Evolutionary conservation across 2,888 invertebrate genomes (phyloP), one percentile per base, ranked within the genome.

Genomic region (Aspidapion aeneum): DNA sequence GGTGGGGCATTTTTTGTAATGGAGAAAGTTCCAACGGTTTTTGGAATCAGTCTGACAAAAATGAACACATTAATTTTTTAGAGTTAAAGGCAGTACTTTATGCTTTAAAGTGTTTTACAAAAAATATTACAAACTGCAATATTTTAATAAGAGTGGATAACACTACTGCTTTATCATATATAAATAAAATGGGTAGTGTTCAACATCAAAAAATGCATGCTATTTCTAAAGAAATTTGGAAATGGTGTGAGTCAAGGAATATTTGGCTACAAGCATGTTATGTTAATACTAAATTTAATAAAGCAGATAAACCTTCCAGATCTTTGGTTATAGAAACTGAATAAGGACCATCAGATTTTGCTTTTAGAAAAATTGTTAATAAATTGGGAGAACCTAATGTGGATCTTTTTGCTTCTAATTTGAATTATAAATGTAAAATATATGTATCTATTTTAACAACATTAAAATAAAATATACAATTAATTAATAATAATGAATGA

Each of bases 401-500:
- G 21, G 67, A 67, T 50, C 51, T 67, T 3, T 67, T 67, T 63
- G 67, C 66, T 9, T 54, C 48, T 18, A 55, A 63, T 18, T 1
- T 62, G 1, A 66, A 68, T 59, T 22, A 51, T 18, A 74, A 74
- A 65, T 74, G 73, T 58, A 61, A 22, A 68, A 60, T 19, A n/a
- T n/a, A n/a, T n/a, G n/a, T n/a, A n/a, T n/a, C n/a, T n/a, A n/a
- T n/a, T n/a, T n/a, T n/a, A n/a, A n/a, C n/a, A n/a, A n/a, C n/a
- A n/a, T n/a, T n/a, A n/a, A n/a, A n/a, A n/a, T n/a, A n/a, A n/a
- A n/a, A n/a, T n/a, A n/a, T n/a, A n/a, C n/a, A n/a, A n/a, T n/a
- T n/a, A n/a, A n/a, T n/a, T n/a, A n/a, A n/a, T n/a, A n/a, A n/a
- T n/a, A n/a, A n/a, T n/a, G n/a, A n/a, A n/a, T n/a, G n/a, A n/a